phyloP scores from a whole-genome alignment of 2,113 vertebrate genomes.

The Sebastes fasciatus region DNA sequence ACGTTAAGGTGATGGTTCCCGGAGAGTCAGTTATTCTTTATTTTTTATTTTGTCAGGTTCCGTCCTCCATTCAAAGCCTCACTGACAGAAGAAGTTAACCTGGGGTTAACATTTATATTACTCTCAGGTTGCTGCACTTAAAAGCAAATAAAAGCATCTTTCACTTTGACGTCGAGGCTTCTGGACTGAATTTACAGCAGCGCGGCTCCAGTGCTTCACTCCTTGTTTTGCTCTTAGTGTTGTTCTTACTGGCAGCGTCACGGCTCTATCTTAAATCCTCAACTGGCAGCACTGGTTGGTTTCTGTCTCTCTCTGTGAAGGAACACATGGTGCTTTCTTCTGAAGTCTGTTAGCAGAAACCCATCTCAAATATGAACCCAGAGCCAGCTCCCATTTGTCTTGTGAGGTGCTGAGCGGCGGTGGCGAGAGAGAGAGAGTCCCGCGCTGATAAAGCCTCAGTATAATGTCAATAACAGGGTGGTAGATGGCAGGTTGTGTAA shows the following conservation, averaged over 20 bases:
- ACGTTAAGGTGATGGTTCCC: no score
- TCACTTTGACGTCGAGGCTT: not conserved
- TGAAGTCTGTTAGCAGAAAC: not conserved
- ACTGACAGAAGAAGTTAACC: no score
- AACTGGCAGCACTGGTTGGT: not conserved
- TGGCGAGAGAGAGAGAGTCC: not conserved
- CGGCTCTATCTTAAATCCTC: not conserved
- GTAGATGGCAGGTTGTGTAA: slow-evolving; percentile 18
- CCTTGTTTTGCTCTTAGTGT: not conserved
- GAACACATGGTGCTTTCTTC: slow-evolving; percentile 14
- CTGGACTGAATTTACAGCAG: not conserved
- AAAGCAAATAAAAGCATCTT: not conserved
- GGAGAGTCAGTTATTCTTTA: no score
- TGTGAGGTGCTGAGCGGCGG: not conserved
- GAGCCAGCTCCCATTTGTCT: slow-evolving; percentile 21
- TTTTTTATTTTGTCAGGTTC: no score
- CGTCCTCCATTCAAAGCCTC: no score
- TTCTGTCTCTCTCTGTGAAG: not conserved
- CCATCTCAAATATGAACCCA: not conserved
- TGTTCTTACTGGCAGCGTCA: not conserved
- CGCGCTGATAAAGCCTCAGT: not conserved
- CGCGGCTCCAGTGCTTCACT: not conserved
- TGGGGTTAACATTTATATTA: not conserved
- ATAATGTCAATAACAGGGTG: not conserved
- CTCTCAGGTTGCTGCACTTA: not conserved